These are phyloP conservation scores for Pseudorhiza aurosa DNA, from an alignment of 30 jellyfish, hydroid and myxozoan genomes.

Conservation along the genomic window DNA sequence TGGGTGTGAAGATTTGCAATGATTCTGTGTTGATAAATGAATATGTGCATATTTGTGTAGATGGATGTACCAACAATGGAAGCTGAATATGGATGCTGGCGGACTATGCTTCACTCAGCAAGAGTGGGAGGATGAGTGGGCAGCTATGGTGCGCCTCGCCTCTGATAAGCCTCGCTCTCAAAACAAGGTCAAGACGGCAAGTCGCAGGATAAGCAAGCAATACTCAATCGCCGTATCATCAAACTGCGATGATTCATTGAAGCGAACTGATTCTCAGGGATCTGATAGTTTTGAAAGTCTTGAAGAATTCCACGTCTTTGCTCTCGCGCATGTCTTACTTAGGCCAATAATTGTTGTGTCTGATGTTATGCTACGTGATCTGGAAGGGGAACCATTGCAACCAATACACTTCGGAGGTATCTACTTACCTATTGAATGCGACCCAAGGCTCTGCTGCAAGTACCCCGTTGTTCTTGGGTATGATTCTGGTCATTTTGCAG, in stretches of 20 bases:
- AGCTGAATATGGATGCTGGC: constrained; percentile 83
- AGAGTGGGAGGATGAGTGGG: constrained; percentile 94
- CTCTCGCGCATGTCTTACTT: constrained; percentile 79
- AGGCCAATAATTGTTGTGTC: constrained; percentile 91
- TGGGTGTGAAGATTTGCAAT: too few relatives aligned
- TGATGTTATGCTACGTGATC: constrained; percentile 81
- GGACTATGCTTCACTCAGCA: constrained; percentile 72
- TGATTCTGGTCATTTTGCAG: constrained; percentile 93
- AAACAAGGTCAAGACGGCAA: constrained; percentile 15
- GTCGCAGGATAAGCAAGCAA: constrained; percentile 77
- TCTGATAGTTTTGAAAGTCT: constrained; percentile 82
- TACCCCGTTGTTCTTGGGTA: constrained; percentile 87
- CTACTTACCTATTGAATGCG: constrained; percentile 77
- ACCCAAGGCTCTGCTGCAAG: constrained; percentile 68
- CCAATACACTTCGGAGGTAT: constrained; percentile 93
- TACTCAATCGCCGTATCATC: constrained; percentile 52
- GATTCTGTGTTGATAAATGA: too few relatives aligned
- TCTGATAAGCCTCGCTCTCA: constrained; percentile 73
- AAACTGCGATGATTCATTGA: not conserved
- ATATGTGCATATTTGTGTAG: constrained; percentile 21
- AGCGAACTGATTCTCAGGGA: constrained; percentile 33
- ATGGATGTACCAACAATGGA: constrained; percentile 92
- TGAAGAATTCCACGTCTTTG: constrained; percentile 88
- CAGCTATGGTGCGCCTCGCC: constrained; percentile 76
- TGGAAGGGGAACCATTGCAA: constrained; percentile 76